Evolutionary conservation across 2,113 vertebrate genomes (phyloP).

Genomic region (Saguinus imperator): DNA sequence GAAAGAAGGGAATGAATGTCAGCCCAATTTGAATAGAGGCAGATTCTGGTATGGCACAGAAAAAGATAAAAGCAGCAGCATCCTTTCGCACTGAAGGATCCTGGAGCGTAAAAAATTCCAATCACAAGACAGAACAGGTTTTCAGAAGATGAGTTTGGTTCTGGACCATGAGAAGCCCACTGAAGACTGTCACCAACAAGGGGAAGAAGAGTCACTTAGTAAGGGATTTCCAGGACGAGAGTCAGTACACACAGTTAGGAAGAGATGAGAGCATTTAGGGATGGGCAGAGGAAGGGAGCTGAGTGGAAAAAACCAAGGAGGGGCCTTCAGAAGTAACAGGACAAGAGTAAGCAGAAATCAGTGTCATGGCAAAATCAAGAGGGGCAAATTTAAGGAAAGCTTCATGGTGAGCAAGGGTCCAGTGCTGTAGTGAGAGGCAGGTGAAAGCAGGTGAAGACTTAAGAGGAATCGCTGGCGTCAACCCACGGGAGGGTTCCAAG

Average conservation of each 20-base stretch:
- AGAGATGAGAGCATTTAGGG: neutral
- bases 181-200: neutral
- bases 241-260: accelerated
- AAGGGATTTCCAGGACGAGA: neutral
- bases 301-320: neutral
- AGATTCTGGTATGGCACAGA: neutral
- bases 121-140: neutral
- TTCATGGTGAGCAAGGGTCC: neutral
- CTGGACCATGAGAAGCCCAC: neutral
- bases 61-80: neutral
- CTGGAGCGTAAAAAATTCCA: neutral
- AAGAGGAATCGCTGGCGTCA: neutral
- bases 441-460: neutral
- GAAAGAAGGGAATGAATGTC: neutral
- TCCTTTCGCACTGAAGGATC: neutral
- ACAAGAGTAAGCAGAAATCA: neutral
- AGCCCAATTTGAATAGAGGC: neutral
- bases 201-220: neutral
- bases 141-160: neutral
- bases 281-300: neutral
- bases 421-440: neutral
- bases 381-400: neutral
- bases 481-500: neutral
- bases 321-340: neutral
- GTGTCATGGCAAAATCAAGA: neutral